These are phyloP conservation scores for Neogobius melanostomus DNA, from an alignment of 2,113 vertebrate species.

Conservation along the genomic window DNA sequence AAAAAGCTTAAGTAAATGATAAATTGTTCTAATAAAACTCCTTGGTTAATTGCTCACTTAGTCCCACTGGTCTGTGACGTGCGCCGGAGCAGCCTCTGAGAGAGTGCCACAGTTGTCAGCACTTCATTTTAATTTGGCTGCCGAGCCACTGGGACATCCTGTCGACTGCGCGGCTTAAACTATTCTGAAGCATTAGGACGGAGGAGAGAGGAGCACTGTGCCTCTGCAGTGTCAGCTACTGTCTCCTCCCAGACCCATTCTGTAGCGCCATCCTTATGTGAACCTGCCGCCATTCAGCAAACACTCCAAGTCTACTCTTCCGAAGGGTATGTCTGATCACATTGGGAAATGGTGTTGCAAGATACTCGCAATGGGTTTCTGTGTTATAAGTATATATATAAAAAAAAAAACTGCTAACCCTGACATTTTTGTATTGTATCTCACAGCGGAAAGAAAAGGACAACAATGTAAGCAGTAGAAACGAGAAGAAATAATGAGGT, in stretches of 20 bases:
- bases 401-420: too few relatives aligned
- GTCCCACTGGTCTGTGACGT: slow-evolving; percentile 42
- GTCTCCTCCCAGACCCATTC: slow-evolving; percentile 41
- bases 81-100: slow-evolving; percentile 46
- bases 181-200: slow-evolving; percentile 60
- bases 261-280: background rate
- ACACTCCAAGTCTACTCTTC: background rate
- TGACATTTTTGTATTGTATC: too few relatives aligned
- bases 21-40: background rate
- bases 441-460: too few relatives aligned
- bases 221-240: slow-evolving; percentile 63
- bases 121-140: slow-evolving; percentile 72
- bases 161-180: slow-evolving; percentile 64
- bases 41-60: background rate
- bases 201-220: slow-evolving; percentile 37
- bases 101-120: slow-evolving; percentile 68
- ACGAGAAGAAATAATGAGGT: too few relatives aligned
- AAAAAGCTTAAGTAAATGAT: slow-evolving; percentile 3
- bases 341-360: background rate
- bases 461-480: too few relatives aligned
- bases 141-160: slow-evolving; percentile 66
- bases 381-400: too few relatives aligned
- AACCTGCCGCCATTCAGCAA: background rate
- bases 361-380: background rate
- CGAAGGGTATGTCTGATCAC: background rate